Base-by-base conservation (phyloP, 2,113 vertebrate genomes). In the Narcine bancroftii region DNA sequence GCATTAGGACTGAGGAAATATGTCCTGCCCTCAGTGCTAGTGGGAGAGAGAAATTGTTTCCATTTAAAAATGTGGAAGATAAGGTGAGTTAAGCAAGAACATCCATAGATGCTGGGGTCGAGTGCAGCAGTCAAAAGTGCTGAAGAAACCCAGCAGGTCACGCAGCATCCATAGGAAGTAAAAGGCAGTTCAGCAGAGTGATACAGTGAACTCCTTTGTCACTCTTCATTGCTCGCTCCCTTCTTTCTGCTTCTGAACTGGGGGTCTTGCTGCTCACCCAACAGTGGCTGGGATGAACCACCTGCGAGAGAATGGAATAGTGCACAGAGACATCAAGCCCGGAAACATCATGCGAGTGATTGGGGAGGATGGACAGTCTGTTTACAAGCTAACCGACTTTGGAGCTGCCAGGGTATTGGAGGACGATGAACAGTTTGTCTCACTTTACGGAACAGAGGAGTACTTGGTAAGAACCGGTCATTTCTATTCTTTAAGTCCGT, bases 231-330 rank as follows among this genome's bases (percentile, higher is more conserved):
- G 19, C 26, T 11, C 39, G n/a, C 42, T 36, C 50, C 47, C 26
- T 26, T 77, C 56, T 92, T 89, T 85, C 0, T 63, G 65, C 42
- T 47, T 60, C 26, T 33, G 26, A 7, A 72, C 71, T 92, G 93
- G 15, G 56, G 93, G 21, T 95, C 92, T 93, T 50, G 73, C 85
- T 93, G 89, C 24, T 92, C 21, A 56, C 10, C 77, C 76, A 15
- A 69, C 95, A 99, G 98, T 99, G 95, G 98, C 98, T 92, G 99
- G 99, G 36, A 99, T 99, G 99, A 99, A 99, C 94, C 99, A 99
- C 94, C 96, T 99, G 92, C 96, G 99, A 89, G 98, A 99, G 94
- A 99, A 99, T 13, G 99, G 98, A 87, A 99, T 99, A 76, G 98
- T 99, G 6, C 99, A 99, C 93, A 96, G 99, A 1, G 98, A 99